Percentiles rank a stretch among this genome's conserved stretches.
These are phyloP conservation scores for Archips crataeganus DNA, from an alignment of 2,888 invertebrate species.

Conservation along the genomic window DNA sequence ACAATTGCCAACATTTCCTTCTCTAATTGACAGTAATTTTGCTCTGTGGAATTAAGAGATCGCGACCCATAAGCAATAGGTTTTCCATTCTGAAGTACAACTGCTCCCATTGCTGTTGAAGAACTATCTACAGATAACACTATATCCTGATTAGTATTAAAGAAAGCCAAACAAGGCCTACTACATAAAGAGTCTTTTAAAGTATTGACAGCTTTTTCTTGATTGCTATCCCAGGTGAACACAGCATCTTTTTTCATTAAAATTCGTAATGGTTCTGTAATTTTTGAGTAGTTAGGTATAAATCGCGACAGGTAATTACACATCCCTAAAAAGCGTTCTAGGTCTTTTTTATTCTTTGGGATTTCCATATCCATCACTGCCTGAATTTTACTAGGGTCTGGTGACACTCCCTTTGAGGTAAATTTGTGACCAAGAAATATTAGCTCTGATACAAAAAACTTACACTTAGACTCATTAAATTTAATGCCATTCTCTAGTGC, in stretches of 20 bases:
- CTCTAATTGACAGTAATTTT: neutral
- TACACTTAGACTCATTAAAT: conserved; percentile 35
- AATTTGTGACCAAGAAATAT: conserved; percentile 38
- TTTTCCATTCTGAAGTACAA: neutral
- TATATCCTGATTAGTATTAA: conserved; percentile 30
- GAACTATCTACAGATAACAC: conserved; percentile 37
- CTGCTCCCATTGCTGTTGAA: neutral
- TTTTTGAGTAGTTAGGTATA: conserved; percentile 41
- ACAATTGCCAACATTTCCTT: neutral
- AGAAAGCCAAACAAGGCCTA: conserved; percentile 38
- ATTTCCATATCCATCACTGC: conserved; percentile 41
- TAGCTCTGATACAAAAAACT: conserved; percentile 23
- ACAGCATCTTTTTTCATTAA: conserved; percentile 37
- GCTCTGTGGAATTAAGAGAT: neutral
- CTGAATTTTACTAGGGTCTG: conserved; percentile 27
- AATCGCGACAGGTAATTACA: conserved; percentile 41
- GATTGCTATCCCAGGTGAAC: conserved; percentile 33
- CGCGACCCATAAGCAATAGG: neutral
- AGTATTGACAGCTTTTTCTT: neutral
- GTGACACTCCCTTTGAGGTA: conserved; percentile 30
- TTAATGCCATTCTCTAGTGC: conserved; percentile 25
- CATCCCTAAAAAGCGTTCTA: conserved; percentile 43
- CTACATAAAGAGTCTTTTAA: conserved; percentile 37
- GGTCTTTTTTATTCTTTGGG: conserved; percentile 30
- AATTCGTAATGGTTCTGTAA: conserved; percentile 19